Percentiles rank a stretch among this genome's conserved stretches.
phyloP scores from a whole-genome alignment of 64 coral and sea anemone species.

The Actinia equina region DNA sequence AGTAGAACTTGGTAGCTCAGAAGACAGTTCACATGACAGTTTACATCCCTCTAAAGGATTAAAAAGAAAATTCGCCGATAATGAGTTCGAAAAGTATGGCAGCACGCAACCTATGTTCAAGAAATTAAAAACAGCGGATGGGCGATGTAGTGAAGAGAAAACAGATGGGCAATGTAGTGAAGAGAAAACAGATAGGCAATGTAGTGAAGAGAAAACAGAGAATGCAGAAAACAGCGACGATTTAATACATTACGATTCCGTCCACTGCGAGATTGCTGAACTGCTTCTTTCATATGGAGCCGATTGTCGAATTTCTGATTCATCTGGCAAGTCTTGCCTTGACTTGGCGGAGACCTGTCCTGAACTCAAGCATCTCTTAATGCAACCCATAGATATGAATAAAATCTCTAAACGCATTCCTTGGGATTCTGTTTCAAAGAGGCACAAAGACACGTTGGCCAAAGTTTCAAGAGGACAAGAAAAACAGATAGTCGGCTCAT shows the following conservation, averaged over 20 bases:
- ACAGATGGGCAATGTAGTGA: too few species aligned
- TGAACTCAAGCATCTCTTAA: not conserved
- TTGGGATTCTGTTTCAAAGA: not conserved
- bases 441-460: not conserved
- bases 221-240: not conserved
- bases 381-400: not conserved
- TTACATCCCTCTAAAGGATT: not conserved
- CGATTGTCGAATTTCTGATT: not conserved
- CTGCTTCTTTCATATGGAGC: slow-evolving; percentile 8
- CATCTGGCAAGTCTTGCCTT: not conserved
- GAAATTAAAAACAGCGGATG: not conserved
- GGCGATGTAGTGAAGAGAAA: not conserved
- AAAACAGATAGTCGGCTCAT: not conserved
- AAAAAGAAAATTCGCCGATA: not conserved
- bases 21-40: not conserved
- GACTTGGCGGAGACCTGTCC: slow-evolving; percentile 5
- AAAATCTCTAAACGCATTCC: not conserved
- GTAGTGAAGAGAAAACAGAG: not conserved
- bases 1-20: not conserved
- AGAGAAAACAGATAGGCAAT: not conserved
- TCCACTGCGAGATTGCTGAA: not conserved
- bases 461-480: slow-evolving; percentile 10
- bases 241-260: not conserved
- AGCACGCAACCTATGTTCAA: not conserved
- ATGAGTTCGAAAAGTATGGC: not conserved